phyloP scores from a whole-genome alignment of 2,113 vertebrate genomes.

The Anas platyrhynchos region DNA sequence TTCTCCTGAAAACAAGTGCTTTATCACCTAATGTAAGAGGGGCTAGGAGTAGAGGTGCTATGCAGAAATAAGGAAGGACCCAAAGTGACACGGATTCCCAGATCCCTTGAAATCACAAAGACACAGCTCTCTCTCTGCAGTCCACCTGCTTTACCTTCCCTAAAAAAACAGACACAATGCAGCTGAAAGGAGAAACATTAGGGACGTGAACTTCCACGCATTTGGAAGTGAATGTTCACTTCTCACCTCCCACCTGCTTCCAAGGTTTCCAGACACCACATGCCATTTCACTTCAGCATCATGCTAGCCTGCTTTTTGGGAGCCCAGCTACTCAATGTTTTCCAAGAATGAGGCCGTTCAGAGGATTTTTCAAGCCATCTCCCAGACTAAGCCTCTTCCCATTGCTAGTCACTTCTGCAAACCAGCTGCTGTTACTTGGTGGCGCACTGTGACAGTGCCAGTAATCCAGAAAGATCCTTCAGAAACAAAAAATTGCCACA shows the following conservation, averaged over 20 bases:
- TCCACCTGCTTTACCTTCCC: not conserved
- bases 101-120: not conserved
- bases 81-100: not conserved
- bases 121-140: not conserved
- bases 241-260: not conserved
- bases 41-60: not conserved
- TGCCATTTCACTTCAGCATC: not conserved
- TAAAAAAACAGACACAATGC: not conserved
- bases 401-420: not conserved
- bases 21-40: not conserved
- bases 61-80: not conserved
- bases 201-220: not conserved
- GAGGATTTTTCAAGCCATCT: not conserved
- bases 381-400: not conserved
- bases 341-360: not conserved
- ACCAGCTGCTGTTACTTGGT: not conserved
- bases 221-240: not conserved
- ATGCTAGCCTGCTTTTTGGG: not conserved
- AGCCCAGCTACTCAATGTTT: not conserved
- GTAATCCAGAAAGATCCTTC: not conserved
- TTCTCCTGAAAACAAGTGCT: not conserved
- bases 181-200: rapidly evolving
- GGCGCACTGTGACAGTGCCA: not conserved
- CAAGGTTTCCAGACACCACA: not conserved
- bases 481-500: not conserved